phyloP scores from a whole-genome alignment of 1,140 invertebrate genomes.

The Liolophura sinensis region DNA sequence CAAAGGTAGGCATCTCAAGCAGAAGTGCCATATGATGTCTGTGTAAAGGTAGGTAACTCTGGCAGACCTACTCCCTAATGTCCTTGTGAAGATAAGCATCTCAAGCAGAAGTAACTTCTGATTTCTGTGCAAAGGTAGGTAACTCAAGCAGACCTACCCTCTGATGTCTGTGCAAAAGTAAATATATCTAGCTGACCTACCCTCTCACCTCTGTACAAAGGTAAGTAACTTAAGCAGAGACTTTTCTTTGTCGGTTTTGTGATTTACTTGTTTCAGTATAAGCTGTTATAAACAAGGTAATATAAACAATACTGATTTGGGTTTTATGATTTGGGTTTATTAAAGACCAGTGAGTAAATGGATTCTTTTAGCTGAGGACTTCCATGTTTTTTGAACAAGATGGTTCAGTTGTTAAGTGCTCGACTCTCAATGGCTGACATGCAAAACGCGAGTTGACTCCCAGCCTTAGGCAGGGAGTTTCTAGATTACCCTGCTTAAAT shows the following conservation, averaged over 20 bases:
- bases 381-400: too few relatives aligned
- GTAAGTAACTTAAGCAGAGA: background rate
- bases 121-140: background rate
- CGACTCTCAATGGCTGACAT: too few relatives aligned
- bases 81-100: background rate
- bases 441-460: too few relatives aligned
- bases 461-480: too few relatives aligned
- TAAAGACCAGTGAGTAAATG: too few relatives aligned
- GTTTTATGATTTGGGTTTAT: too few relatives aligned
- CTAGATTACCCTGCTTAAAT: too few relatives aligned
- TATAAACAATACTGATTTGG: too few relatives aligned
- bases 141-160: conserved; percentile 33
- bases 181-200: background rate
- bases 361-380: too few relatives aligned
- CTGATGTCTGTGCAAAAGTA: conserved; percentile 62
- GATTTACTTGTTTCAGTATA: background rate
- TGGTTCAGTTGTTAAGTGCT: too few relatives aligned
- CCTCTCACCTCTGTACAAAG: conserved; percentile 10
- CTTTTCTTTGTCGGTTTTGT: background rate
- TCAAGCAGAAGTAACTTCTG: too few relatives aligned
- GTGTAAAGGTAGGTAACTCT: conserved; percentile 2
- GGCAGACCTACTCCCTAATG: background rate
- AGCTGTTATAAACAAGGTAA: too few relatives aligned
- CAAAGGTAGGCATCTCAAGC: conserved; percentile 58
- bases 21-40: conserved; percentile 7